phyloP scores from a whole-genome alignment of 2,888 invertebrate species.

The Blera fallax region DNA sequence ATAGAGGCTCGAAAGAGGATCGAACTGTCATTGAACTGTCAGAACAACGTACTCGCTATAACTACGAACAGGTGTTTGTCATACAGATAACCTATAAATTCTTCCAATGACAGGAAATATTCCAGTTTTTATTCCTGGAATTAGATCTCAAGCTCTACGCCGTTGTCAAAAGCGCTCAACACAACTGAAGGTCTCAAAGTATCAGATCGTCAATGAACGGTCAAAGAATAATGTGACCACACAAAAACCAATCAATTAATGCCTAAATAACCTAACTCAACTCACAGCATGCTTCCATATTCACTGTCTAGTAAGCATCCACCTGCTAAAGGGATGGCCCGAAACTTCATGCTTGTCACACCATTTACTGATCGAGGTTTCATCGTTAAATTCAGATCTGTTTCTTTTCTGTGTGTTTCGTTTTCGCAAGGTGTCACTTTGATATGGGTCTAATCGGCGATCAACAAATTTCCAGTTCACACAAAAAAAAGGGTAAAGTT shows the following conservation, averaged over 20 bases:
- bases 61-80: no score
- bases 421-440: constrained; percentile 51
- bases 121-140: no score
- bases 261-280: background rate
- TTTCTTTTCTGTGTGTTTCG: background rate
- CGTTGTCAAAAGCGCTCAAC: no score
- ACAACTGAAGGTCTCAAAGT: no score
- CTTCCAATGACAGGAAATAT: no score
- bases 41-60: no score
- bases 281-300: background rate
- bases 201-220: background rate
- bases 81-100: no score
- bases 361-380: background rate
- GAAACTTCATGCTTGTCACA: background rate
- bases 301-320: background rate
- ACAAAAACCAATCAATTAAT: background rate
- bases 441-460: constrained; percentile 44
- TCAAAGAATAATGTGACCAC: background rate
- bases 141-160: no score
- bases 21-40: no score
- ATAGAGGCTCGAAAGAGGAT: no score
- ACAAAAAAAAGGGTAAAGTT: background rate
- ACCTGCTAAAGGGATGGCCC: background rate
- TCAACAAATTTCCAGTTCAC: background rate
- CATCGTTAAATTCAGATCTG: background rate